These are phyloP conservation scores for Gobio gobio DNA, from an alignment of 2,113 vertebrate genomes.

Conservation along the genomic window DNA sequence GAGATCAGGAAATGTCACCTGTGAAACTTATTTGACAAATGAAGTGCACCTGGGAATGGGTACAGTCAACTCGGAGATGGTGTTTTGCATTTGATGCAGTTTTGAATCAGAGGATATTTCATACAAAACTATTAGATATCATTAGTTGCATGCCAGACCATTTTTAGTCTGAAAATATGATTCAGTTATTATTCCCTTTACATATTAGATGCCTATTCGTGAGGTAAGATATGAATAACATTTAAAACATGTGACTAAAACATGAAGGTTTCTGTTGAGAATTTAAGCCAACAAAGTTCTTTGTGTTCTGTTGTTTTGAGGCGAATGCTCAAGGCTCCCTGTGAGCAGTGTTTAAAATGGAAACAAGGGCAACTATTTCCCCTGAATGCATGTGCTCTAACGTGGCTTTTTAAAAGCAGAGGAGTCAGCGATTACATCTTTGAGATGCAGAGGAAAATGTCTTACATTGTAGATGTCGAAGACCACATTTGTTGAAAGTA, in stretches of 20 bases:
- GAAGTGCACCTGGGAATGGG: conserved; percentile 49
- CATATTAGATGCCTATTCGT: conserved; percentile 3
- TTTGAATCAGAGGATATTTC: conserved; percentile 47
- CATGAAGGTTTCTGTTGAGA: neutral
- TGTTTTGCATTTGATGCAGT: conserved; percentile 59
- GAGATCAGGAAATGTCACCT: conserved; percentile 7
- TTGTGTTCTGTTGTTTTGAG: conserved; percentile 53
- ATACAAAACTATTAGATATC: neutral
- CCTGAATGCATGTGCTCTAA: conserved; percentile 32
- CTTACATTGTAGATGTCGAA: neutral
- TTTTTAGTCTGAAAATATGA: conserved; percentile 16
- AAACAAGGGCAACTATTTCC: conserved; percentile 50
- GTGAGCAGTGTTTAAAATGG: conserved; percentile 63
- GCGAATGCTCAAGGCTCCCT: conserved; percentile 62
- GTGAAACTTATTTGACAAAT: conserved; percentile 39
- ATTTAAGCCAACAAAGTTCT: conserved; percentile 22
- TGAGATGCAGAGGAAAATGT: neutral
- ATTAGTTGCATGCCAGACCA: neutral
- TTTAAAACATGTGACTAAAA: conserved; percentile 9
- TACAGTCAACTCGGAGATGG: conserved; percentile 49
- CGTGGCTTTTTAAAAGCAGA: neutral
- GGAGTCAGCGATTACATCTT: conserved; percentile 15
- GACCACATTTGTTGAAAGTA: conserved; percentile 8
- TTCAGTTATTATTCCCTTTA: neutral
- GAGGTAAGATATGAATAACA: neutral